phyloP scores from a whole-genome alignment of 2,797 vertebrate species.

The Miichthys miiuy region DNA sequence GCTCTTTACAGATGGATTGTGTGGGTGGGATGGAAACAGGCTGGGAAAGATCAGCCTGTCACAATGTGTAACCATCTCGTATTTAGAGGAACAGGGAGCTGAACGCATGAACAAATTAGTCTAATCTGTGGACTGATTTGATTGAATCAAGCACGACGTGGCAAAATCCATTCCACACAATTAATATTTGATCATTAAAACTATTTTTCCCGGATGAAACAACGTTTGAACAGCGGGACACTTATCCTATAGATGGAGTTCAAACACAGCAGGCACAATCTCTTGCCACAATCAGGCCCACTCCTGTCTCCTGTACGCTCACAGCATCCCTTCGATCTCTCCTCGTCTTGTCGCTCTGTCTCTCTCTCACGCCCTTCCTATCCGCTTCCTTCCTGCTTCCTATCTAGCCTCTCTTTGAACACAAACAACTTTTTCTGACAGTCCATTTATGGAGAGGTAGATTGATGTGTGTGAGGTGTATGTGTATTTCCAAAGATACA shows the following conservation, averaged over 20 bases:
- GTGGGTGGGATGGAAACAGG: constrained; percentile 63
- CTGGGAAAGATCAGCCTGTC: constrained; percentile 76
- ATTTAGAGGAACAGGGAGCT: constrained; percentile 42
- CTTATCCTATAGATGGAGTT: constrained; percentile 15
- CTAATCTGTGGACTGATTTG: constrained; percentile 32
- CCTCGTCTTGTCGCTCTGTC: neutral
- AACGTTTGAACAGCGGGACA: neutral
- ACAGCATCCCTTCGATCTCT: constrained; percentile 14
- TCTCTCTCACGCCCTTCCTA: constrained; percentile 13
- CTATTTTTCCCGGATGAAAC: neutral
- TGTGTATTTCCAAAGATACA: constrained; percentile 43
- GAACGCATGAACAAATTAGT: constrained; percentile 41
- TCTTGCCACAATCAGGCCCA: constrained; percentile 4
- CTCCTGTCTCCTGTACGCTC: constrained; percentile 14
- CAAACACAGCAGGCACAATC: constrained; percentile 8
- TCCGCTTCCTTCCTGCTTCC: constrained; percentile 50
- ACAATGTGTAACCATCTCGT: constrained; percentile 53
- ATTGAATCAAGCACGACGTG: constrained; percentile 24
- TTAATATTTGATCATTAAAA: constrained; percentile 30
- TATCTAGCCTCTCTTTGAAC: constrained; percentile 52
- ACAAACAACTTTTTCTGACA: constrained; percentile 59
- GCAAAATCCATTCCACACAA: neutral
- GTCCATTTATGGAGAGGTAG: constrained; percentile 47
- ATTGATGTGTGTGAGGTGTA: constrained; percentile 57
- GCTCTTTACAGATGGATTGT: constrained; percentile 66